phyloP scores from a whole-genome alignment of 2,113 vertebrate species.

The Gavia stellata region DNA sequence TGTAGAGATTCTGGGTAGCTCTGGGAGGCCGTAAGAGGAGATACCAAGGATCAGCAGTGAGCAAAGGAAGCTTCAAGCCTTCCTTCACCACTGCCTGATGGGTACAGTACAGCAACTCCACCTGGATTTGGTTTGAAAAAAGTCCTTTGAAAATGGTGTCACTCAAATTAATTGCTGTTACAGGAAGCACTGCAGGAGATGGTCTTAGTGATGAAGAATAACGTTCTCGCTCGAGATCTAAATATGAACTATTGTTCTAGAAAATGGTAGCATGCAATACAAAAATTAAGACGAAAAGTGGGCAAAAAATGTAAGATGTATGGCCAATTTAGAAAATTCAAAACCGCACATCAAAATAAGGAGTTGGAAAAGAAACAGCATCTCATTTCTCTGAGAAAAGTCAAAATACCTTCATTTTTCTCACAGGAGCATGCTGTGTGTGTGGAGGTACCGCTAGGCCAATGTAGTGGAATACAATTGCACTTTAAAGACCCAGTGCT shows the following conservation, averaged over 20 bases:
- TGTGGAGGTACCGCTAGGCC: accelerated
- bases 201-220: neutral
- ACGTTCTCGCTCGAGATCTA: neutral
- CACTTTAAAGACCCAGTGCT: neutral
- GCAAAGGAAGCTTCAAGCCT: neutral
- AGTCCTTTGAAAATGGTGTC: neutral
- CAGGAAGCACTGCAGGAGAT: neutral
- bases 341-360: neutral
- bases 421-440: neutral
- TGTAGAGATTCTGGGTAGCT: neutral
- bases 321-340: neutral
- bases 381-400: neutral
- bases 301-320: neutral
- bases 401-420: neutral
- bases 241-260: neutral
- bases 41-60: neutral
- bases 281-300: neutral
- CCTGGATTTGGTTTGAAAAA: neutral
- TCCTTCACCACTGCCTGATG: neutral
- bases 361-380: neutral
- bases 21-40: neutral
- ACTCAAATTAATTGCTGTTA: neutral
- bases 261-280: neutral
- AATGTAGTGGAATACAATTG: neutral
- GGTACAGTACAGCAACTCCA: neutral